Evolutionary conservation across 2,797 vertebrate species (phyloP).

Genomic region (Enteromius mattozi): DNA sequence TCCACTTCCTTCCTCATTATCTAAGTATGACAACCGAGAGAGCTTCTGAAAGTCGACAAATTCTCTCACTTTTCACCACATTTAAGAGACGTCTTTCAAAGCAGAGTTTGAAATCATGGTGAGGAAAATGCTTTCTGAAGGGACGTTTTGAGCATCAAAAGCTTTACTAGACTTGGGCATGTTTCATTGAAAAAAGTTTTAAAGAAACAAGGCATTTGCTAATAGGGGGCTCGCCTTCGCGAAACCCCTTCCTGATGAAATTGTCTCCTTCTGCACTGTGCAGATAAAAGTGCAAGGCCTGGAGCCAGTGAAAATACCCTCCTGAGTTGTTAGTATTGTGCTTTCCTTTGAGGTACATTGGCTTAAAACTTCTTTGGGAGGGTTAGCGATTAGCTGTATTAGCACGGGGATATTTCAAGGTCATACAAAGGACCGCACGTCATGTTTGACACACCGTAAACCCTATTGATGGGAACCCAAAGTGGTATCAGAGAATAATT

Average conservation of each 20-base stretch:
- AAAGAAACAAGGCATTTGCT: constrained; percentile 48
- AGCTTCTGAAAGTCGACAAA: constrained; percentile 43
- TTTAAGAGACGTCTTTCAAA: constrained; percentile 46
- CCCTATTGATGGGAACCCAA: not conserved
- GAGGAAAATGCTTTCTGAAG: constrained; percentile 15
- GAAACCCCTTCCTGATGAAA: constrained; percentile 51
- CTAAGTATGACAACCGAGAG: constrained; percentile 55
- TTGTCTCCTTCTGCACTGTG: constrained; percentile 50
- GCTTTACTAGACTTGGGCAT: constrained; percentile 23
- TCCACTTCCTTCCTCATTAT: constrained; percentile 84
- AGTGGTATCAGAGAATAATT: constrained; percentile 1
- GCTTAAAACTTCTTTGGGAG: constrained; percentile 40
- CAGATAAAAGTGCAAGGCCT: constrained; percentile 57
- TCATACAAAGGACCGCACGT: not conserved
- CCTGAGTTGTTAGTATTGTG: constrained; percentile 40
- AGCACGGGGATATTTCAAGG: constrained; percentile 52
- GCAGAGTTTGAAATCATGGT: constrained; percentile 17
- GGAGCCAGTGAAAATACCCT: constrained; percentile 46
- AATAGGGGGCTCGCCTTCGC: constrained; percentile 42
- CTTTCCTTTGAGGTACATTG: constrained; percentile 50
- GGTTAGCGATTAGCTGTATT: constrained; percentile 44
- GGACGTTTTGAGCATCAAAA: constrained; percentile 36
- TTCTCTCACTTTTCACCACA: constrained; percentile 46
- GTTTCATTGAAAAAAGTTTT: constrained; percentile 50
- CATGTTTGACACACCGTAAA: not conserved